Evolutionary conservation across 1,140 invertebrate genomes (phyloP), one percentile per base, ranked within the genome.

Genomic region (Meteorus sp.): DNA sequence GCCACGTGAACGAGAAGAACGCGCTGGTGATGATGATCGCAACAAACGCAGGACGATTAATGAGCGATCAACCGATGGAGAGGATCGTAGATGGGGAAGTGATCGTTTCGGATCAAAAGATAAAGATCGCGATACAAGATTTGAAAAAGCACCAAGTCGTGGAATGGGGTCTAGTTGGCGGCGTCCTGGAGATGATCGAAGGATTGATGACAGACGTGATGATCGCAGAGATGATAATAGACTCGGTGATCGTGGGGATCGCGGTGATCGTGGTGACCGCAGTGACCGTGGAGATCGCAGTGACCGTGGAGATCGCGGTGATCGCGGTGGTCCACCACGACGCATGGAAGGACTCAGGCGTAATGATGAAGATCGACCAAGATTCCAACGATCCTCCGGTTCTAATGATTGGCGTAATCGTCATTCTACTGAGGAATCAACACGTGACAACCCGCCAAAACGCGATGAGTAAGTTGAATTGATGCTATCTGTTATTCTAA

Each of bases 171-270:
- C 31, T 39, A 52, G 37, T 33, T 51, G 57, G 57, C 35, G 64
- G 51, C 19, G 22, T 54, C 39, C 69, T 9, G 59, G 57, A 48
- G 69, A 72, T 9, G 70, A 73, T 22, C 57, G 53, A 9, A 9
- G 52, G 23, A 52, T 64, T 56, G 56, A 65, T 37, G 63, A 61
- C 37, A 65, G 67, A 48, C 53, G 70, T 8, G 52, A 55, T 44
- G 31, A 56, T 37, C 23, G 35, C 11, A 15, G 41, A 39, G 51
- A 58, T 47, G 41, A 61, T 35, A 17, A 35, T 19, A 27, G 47
- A 51, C 23, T 22, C 15, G 59, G 55, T 37, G 41, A 48, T 50
- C 27, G 45, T 20, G 31, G 17, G 15, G 41, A 54, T n/a, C 37
- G 50, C 20, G 58, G 55, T 22, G 48, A 53, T 47, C 53, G 70